Evolutionary conservation across 2,888 invertebrate species (phyloP).

Genomic region (Carabus problematicus): DNA sequence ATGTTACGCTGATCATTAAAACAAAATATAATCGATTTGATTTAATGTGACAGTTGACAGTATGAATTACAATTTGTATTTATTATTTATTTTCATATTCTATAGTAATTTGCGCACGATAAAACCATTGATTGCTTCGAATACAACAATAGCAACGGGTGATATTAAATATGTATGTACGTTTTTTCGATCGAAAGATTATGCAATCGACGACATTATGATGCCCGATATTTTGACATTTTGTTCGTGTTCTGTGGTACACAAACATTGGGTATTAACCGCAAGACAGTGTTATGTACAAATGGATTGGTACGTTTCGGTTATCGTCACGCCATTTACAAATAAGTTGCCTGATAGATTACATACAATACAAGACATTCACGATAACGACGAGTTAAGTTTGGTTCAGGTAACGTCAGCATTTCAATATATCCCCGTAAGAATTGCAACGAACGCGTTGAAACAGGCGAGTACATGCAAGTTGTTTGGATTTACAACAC

Average conservation of each 20-base stretch:
- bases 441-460: neutral
- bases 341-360: constrained; percentile 21
- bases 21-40: too few relatives aligned
- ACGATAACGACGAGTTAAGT: constrained; percentile 16
- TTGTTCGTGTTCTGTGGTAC: constrained; percentile 33
- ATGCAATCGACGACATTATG: constrained; percentile 21
- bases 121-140: constrained; percentile 22
- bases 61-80: too few relatives aligned
- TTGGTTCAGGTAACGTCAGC: constrained; percentile 17
- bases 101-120: too few relatives aligned
- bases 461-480: constrained; percentile 16
- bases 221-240: constrained; percentile 39
- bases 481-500: constrained; percentile 34
- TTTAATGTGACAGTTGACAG: too few relatives aligned
- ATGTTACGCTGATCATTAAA: too few relatives aligned
- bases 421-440: constrained; percentile 2
- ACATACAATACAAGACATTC: constrained; percentile 21
- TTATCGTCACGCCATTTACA: constrained; percentile 21
- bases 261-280: constrained; percentile 27
- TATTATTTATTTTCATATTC: too few relatives aligned
- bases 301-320: constrained; percentile 28
- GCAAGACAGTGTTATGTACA: constrained; percentile 28
- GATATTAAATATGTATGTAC: constrained; percentile 23
- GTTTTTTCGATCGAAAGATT: constrained; percentile 32
- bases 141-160: constrained; percentile 25